Conservation (phyloP, 2,888 invertebrate species). For the Stenichneumon culpator region DNA sequence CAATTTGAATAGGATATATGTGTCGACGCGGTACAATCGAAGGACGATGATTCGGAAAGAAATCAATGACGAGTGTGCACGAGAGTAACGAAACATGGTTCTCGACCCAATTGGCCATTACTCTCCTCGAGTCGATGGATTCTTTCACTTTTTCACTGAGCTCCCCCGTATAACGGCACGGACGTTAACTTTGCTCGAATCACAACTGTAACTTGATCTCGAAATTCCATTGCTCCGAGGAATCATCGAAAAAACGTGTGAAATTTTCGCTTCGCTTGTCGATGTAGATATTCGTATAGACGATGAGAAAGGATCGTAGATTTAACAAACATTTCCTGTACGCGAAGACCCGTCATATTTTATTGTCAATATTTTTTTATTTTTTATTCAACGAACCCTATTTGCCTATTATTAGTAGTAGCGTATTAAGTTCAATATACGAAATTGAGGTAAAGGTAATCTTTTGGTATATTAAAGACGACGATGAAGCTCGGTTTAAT, state of each 20-base stretch:
- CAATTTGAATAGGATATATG: slow-evolving; percentile 9
- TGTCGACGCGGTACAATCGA: neutral
- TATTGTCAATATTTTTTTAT: neutral
- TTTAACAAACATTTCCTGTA: neutral
- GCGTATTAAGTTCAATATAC: neutral
- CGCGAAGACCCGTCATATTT: neutral
- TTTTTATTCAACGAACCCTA: neutral
- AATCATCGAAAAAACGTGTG: neutral
- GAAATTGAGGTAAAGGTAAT: neutral
- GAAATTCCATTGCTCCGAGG: slow-evolving; percentile 5
- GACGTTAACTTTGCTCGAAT: neutral
- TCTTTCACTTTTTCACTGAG: neutral
- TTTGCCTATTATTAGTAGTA: too few relatives aligned
- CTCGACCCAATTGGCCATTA: slow-evolving; percentile 37
- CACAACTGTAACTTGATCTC: neutral
- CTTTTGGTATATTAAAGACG: neutral
- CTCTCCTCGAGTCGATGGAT: neutral
- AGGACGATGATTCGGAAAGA: slow-evolving; percentile 6
- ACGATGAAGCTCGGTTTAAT: neutral
- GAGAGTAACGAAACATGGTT: neutral
- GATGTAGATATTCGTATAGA: neutral
- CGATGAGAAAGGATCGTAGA: neutral
- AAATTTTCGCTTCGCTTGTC: neutral
- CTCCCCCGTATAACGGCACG: slow-evolving; percentile 25
- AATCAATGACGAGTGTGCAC: neutral